phyloP scores from a whole-genome alignment of 2,888 invertebrate genomes.

The Caenorhabditis plicata region DNA sequence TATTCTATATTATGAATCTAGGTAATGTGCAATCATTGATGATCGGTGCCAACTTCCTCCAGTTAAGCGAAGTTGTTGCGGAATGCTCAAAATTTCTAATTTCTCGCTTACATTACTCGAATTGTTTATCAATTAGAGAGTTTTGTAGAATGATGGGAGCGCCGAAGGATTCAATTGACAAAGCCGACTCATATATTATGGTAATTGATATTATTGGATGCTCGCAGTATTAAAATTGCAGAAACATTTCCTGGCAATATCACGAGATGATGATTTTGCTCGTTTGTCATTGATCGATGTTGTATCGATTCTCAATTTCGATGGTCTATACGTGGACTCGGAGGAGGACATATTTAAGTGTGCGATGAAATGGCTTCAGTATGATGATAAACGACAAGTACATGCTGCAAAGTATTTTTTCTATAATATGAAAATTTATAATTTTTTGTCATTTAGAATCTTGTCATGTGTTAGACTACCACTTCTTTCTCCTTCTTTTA shows the following conservation, averaged over 20 bases:
- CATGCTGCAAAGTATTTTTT: constrained; percentile 35
- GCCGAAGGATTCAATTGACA: constrained; percentile 1
- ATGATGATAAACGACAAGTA: constrained; percentile 72
- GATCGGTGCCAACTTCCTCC: constrained; percentile 74
- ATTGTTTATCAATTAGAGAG: constrained; percentile 36
- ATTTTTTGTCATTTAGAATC: constrained; percentile 67
- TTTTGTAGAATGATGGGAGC: constrained; percentile 35
- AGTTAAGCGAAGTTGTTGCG: constrained; percentile 73
- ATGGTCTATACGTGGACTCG: constrained; percentile 77
- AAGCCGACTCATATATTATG: constrained; percentile 9
- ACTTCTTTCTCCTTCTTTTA: constrained; percentile 78
- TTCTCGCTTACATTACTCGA: constrained; percentile 66
- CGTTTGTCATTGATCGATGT: constrained; percentile 57
- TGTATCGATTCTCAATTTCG: constrained; percentile 73
- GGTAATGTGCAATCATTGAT: constrained; percentile 80
- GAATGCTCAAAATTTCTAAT: constrained; percentile 82
- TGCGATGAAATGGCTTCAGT: constrained; percentile 79
- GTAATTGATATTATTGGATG: constrained; percentile 2
- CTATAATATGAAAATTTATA: not conserved
- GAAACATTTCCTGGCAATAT: constrained; percentile 78
- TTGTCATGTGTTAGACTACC: constrained; percentile 79
- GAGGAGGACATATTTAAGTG: constrained; percentile 84
- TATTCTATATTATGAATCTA: not conserved
- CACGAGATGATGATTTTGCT: constrained; percentile 78
- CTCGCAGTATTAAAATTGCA: constrained; percentile 69